These are phyloP conservation scores for Sorex araneus DNA, from an alignment of 2,113 vertebrate genomes.

Conservation along the genomic window DNA sequence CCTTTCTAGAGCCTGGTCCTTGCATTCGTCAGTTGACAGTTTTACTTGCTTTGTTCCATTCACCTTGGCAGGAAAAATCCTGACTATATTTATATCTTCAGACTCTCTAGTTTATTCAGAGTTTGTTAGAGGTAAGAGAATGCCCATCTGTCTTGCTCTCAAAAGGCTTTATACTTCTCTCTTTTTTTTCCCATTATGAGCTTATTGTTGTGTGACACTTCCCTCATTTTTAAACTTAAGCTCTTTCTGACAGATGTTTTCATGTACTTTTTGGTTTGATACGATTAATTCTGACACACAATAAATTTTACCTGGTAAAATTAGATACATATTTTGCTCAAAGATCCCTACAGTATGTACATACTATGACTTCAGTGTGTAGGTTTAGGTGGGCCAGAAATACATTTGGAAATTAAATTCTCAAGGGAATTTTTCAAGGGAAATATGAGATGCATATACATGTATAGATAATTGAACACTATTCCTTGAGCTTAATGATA, in stretches of 20 bases:
- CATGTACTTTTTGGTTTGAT: conserved; percentile 47
- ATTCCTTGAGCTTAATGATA: not conserved
- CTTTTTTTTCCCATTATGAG: not conserved
- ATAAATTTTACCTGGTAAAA: conserved; percentile 53
- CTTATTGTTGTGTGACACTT: not conserved
- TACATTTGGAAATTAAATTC: conserved; percentile 53
- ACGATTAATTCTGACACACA: not conserved
- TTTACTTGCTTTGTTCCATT: conserved; percentile 31
- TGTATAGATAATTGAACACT: not conserved
- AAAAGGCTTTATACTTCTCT: not conserved
- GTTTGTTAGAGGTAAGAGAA: conserved; percentile 15
- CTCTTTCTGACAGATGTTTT: conserved; percentile 28
- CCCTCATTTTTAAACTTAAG: not conserved
- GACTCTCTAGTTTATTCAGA: not conserved
- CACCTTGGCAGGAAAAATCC: not conserved
- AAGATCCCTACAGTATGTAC: not conserved
- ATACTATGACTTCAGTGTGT: not conserved
- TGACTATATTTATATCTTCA: not conserved
- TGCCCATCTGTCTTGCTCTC: not conserved
- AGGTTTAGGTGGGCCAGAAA: conserved; percentile 1
- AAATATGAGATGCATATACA: not conserved
- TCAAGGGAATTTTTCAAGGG: conserved; percentile 29
- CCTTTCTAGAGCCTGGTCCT: conserved; percentile 10
- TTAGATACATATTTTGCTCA: conserved; percentile 50
- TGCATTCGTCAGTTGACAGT: not conserved